Base-by-base conservation (phyloP, 2,888 invertebrate genomes). In the Sinopyrophorus schimmeli region DNA sequence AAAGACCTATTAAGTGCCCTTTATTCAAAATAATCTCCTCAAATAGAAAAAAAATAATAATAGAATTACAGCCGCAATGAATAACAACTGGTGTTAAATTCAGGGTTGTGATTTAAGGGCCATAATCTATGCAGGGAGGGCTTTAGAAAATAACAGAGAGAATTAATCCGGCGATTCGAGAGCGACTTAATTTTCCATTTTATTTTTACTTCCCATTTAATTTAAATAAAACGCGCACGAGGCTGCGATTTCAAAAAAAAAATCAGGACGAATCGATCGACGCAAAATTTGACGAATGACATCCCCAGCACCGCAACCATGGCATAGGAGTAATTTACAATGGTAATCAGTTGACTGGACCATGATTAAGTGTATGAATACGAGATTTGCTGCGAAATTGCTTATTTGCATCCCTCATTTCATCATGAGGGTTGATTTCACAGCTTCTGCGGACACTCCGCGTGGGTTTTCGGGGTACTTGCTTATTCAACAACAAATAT, bases 351-450 rank as follows among this genome's bases (percentile, higher is more conserved):
- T 68, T 65, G 70, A 72, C 72, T 69, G 73, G 72, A 71, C 72
- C 69, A 71, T 72, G 73, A 72, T 73, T 71, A 72, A 73, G 72
- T 71, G 70, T 70, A 72, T 73, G 73, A 72, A 73, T 73, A 72
- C 63, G 69, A 70, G 69, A 73, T 72, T 70, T 64, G 69, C 62
- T 67, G 65, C 63, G 71, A 73, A 73, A 73, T 73, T 72, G 72
- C 71, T 69, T 70, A 65, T 65, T 66, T 66, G 65, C 66, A 65
- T 64, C 62, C 61, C 55, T 48, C 57, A 55, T 55, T 57, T 46
- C 41, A 51, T 46, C 41, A 47, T 37, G 46, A 41, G 46, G 46
- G 46, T 41, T 24, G 47, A 41, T 47, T 41, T 37, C 47, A 31
- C 31, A 34, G 47, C 40, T 47, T 40, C 47, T 50, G 44, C 35